Base-by-base conservation (phyloP, 2,888 invertebrate species). In the Pinctada fucata region DNA sequence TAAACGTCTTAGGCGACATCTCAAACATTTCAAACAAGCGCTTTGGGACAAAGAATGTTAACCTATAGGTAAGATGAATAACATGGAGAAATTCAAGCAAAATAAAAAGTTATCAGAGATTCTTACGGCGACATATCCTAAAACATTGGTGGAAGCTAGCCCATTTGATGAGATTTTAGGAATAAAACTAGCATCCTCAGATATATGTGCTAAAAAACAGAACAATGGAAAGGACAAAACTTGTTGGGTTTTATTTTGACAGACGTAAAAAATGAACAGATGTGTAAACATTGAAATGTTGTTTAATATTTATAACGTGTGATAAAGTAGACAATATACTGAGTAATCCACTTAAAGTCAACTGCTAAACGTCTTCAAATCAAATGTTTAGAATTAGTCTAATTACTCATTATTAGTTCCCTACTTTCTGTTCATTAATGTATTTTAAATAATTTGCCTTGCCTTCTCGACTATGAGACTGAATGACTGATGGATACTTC, bases 81-180 rank as follows among this genome's bases (percentile, higher is more conserved):
- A 85, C 75, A 76, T 83, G 13, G 89, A 87, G 8, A 92, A 92
- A 88, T 31, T 31, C 31, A 31, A 31, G 31, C 91, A 92, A 81
- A 90, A 92, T 81, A 58, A 71, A 4, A 70, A 85, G 4, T 79
- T 92, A 70, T 86, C 85, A 78, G 66, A 77, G 47, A 69, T 73
- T 3, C 78, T 92, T 66, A 79, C 89, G 31, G 78, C 78, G 3
- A 92, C 92, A 3, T 79, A 78, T 49, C 90, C 90, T 5, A 90
- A 88, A 52, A 87, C 83, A 2, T 81, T 92, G 67, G 92, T 90
- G n/a, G 92, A 92, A 80, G 90, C 91, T 4, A 91, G 89, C 75
- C 91, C 91, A 0, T 47, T 75, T 49, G 92, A 92, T 82, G 78
- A 63, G 3, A 86, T 86, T 50, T 92, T 92, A 92, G 92, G 92